Evolutionary conservation across 2,888 invertebrate species (phyloP), one percentile per base, ranked within the genome.

Genomic region (Amaurobius ferox): DNA sequence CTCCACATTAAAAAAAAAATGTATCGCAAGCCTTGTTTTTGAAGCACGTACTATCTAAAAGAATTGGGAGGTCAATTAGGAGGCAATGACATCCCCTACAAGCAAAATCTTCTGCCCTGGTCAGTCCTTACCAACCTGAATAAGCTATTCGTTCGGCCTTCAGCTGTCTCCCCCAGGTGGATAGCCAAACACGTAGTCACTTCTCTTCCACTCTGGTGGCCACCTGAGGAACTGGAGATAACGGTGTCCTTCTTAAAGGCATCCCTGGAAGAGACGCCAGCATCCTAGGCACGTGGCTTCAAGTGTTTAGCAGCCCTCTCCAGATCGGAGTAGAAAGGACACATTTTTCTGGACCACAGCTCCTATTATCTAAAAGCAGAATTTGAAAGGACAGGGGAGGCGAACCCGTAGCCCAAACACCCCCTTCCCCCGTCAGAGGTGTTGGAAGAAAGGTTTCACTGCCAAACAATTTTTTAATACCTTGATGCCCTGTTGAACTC

Each of bases 191-290:
- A 26, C 32, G 29, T 66, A n/a, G 30, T 66, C 35, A 7, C 9
- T 7, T n/a, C 35, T 35, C 39, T 23, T 67, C 23, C 67, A 61
- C 26, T 61, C 61, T 61, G 61, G 61, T 61, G 61, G 61, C n/a
- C 61, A 61, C 39, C 35, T 67, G 67, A 11, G 29, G 23, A 11
- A 0, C 35, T 35, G n/a, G 35, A 39, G 23, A 7, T 19, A 13
- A 3, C n/a, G n/a, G 39, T 35, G 30, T 23, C 19, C 2, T 44
- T 2, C 16, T 6, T 44, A 2, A 2, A 11, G 6, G 44, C 9
- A n/a, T 44, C 44, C n/a, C 44, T 44, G 9, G 44, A 44, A 35
- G 11, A 11, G 44, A 44, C 16, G 44, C n/a, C 6, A 44, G 44
- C 44, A 44, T 16, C 9, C 44, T n/a, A 44, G 44, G 44, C 44